Conservation (phyloP, 1,140 invertebrate species). For the Anastrepha obliqua region DNA sequence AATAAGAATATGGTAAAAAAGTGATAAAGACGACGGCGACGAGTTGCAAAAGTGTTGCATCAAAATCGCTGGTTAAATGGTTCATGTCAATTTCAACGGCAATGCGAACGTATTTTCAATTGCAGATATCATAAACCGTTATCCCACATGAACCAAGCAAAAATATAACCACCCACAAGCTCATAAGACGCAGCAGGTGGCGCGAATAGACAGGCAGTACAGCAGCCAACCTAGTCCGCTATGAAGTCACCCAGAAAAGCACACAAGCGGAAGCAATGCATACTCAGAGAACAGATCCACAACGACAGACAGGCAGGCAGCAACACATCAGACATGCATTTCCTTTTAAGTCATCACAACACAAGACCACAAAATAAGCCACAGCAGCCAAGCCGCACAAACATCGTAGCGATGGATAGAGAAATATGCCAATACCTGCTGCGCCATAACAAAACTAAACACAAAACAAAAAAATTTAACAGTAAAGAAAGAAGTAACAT, state of each 20-base stretch:
- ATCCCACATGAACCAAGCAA: conserved; percentile 68
- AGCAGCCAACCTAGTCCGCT: neutral
- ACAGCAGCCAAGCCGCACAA: conserved; percentile 58
- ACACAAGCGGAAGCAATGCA: conserved; percentile 5
- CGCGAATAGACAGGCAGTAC: neutral
- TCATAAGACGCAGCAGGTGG: neutral
- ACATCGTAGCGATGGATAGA: conserved; percentile 59
- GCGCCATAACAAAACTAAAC: neutral
- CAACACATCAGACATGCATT: conserved; percentile 58
- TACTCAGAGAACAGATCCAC: conserved; percentile 61
- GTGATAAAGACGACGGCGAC: conserved; percentile 29
- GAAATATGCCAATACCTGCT: neutral
- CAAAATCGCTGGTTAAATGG: conserved; percentile 49
- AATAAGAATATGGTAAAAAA: conserved; percentile 18
- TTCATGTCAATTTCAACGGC: conserved; percentile 68
- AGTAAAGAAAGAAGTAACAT: neutral
- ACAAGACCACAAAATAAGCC: conserved; percentile 50
- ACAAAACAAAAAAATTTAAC: neutral
- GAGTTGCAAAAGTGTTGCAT: conserved; percentile 31
- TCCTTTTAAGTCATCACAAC: conserved; percentile 37
- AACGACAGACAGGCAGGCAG: conserved; percentile 62
- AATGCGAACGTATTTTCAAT: conserved; percentile 66
- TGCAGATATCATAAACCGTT: conserved; percentile 73
- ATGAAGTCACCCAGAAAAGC: neutral
- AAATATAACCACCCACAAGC: neutral